Base-by-base conservation (phyloP, 2,113 vertebrate genomes). In the Thermophis baileyi region DNA sequence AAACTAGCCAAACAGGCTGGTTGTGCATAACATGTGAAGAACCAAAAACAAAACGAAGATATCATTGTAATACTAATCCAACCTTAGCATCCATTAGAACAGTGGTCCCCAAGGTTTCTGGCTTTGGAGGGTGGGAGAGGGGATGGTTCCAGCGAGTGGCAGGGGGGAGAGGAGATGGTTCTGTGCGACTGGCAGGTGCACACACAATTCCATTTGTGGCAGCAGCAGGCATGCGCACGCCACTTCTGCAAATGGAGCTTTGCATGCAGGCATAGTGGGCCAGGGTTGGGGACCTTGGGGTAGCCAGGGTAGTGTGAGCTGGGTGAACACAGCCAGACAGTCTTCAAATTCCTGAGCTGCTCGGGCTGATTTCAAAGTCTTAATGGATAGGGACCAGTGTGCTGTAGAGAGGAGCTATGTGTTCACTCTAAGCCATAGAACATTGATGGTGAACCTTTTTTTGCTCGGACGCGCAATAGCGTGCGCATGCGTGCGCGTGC, bases 161-260 rank as follows among this genome's bases (percentile, higher is more conserved):
- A 16, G 1, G 11, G 27, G 7, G 20, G 40, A 40, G 7, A 46
- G 40, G 81, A 20, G 81, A 44, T 46, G 40, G 20, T 14, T 69
- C 60, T 2, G 11, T 63, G 60, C 0, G 8, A n/a, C 1, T 63
- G 30, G 60, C 11, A 69, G 60, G 12, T 14, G 30, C 4, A 0
- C 30, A 14, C 30, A 69, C 60, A 69, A 69, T 12, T 69, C 30
- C 27, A n/a, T 69, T 69, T 69, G 27, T 69, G 60, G 30, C 27
- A 69, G 60, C 30, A 69, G 1, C 4, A 0, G 60, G 30, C 60
- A n/a, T 0, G 0, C 0, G 0, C 30, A 14, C 1, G 30, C 4
- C 60, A 69, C 12, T 69, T 5, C 1, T n/a, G 30, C 27, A 63
- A 63, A 14, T 14, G 30, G 60, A 69, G 12, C 4, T 69, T 69